Base-by-base conservation (phyloP, 2,888 invertebrate genomes). In the Noctua fimbriata region DNA sequence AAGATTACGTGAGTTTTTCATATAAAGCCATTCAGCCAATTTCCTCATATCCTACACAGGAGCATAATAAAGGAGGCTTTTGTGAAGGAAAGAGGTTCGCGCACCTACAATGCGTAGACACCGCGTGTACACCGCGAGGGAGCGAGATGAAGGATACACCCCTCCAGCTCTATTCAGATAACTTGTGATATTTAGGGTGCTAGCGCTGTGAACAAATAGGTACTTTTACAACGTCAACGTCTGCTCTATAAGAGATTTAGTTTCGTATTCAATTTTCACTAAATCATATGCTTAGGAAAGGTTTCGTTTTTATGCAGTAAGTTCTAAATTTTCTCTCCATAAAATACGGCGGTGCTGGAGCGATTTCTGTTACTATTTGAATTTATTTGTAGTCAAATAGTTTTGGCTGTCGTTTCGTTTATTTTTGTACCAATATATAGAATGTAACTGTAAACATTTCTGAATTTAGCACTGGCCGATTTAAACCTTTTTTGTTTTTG, bases 1-100 rank as follows among this genome's bases (percentile, higher is more conserved):
- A 93, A 96, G 94, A 96, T 96, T 96, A 96, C 95, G 94, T 89
- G 95, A 96, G 94, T 96, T 96, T 96, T 96, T 96, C 95, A 95
- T 96, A 96, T 95, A 95, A 95, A 95, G 95, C 96, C 94, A 96
- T 96, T 96, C 95, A 95, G 94, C 96, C 96, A 96, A 96, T 97
- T 96, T 96, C 96, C 95, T 95, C 94, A 95, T 96, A 96, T 95
- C 95, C 95, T 94, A 95, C 94, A 95, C 93, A 94, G 94, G 93
- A 95, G 95, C 94, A 96, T 95, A 96, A 97, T 96, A 96, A 96
- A 94, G 95, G 94, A 95, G 93, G 95, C 95, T 95, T 95, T 96
- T 96, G 95, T 95, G 93, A 94, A 93, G 94, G 93, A 95, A 96
- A 95, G 95, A 94, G 95, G 95, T 95, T 94, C 93, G 93, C 94